Conservation (phyloP, 2,113 vertebrate genomes). For the Gobius niger region DNA sequence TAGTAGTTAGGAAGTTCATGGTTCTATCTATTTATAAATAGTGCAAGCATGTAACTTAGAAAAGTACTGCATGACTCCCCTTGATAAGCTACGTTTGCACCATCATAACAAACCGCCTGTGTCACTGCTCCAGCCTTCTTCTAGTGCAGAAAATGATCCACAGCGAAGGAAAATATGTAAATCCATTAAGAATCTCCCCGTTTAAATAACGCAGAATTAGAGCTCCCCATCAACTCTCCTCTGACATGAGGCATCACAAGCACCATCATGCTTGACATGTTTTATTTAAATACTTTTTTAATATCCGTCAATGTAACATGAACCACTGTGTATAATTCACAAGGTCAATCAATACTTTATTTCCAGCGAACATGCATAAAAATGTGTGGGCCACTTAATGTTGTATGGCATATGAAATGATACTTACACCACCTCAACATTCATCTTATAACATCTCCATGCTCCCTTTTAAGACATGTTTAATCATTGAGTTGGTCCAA, state of each 20-base stretch:
- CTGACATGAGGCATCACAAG: constrained; percentile 38
- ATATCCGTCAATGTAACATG: constrained; percentile 51
- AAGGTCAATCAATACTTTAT: constrained; percentile 62
- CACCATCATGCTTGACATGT: constrained; percentile 37
- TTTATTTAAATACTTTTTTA: constrained; percentile 59
- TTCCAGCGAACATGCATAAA: constrained; percentile 27
- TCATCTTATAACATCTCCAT: constrained; percentile 1
- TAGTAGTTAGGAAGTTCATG: no score
- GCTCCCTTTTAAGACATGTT: not conserved
- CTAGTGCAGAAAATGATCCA: no score
- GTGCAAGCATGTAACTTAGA: no score
- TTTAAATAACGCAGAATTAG: not conserved
- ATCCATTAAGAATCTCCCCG: not conserved
- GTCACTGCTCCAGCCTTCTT: no score
- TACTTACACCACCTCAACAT: constrained; percentile 4
- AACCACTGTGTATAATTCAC: constrained; percentile 55
- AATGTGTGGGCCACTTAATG: constrained; percentile 15
- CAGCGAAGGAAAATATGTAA: not conserved
- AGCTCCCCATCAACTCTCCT: constrained; percentile 19
- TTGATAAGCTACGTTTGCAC: no score
- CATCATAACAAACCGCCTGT: no score
- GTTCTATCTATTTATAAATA: no score
- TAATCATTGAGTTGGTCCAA: not conserved
- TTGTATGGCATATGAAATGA: constrained; percentile 12
- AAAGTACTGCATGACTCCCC: no score